Evolutionary conservation across 2,113 vertebrate genomes (phyloP), one percentile per base, ranked within the genome.

Genomic region (Callopanchax toddi): DNA sequence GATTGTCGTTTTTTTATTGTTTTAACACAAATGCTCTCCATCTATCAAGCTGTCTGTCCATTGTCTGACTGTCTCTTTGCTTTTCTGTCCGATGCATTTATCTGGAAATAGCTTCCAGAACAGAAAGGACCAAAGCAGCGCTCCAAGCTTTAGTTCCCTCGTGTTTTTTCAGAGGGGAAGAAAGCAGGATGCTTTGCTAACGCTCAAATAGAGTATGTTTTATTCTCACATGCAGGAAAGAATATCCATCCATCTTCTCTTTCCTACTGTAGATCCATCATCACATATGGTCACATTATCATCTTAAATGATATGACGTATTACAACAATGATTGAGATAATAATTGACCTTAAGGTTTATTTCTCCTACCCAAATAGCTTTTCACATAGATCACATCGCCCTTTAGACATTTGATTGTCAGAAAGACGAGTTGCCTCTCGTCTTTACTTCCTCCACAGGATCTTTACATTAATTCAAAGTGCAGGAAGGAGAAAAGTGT

Each of bases 131-230:
- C 12, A 18, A 63, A 65, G 50, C 53, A 34, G 46, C 53, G 26
- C 23, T 18, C 44, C 34, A 17, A 34, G 65, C 56, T 52, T 69
- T 67, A 73, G 59, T 75, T 71, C 40, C 43, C 52, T 60, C 72
- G 34, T 66, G 51, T 60, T 48, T 48, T 51, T 60, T 66, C 37
- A 49, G 17, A 63, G 18, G 42, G 20, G 55, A 60, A 71, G 54
- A 60, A 70, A 84, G 42, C 53, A 43, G 58, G 49, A 23, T 43
- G 56, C 42, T 65, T 75, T 81, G 67, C 81, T 63, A 80, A 70
- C 29, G 36, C 53, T 58, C 64, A 50, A 84, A 61, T 76, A 21
- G 67, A 36, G 43, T 17, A 43, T 56, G 26, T 23, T 26, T 26
- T 26, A 9, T 32, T n/a, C 16, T n/a, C 17, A 42, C 7, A 36